phyloP scores from a whole-genome alignment of 2,797 vertebrate species.

The Emydoidea blandingii region DNA sequence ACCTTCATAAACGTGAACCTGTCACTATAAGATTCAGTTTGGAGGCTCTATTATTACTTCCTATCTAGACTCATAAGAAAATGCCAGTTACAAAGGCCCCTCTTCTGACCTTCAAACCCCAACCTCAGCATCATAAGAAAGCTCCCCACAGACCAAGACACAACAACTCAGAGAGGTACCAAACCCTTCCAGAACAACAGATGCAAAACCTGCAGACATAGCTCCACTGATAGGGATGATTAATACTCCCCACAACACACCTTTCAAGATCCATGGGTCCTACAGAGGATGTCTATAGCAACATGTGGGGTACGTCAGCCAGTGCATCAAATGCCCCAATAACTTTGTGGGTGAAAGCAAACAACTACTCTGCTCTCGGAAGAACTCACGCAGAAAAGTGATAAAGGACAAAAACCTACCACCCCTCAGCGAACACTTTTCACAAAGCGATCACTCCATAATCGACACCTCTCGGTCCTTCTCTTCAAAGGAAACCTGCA shows the following conservation, averaged over 20 bases:
- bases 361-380: neutral
- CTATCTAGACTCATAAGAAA: neutral
- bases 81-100: neutral
- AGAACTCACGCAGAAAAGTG: no score
- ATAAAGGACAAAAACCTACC: no score
- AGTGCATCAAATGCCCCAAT: neutral
- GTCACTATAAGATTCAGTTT: neutral
- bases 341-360: neutral
- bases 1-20: neutral
- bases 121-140: neutral
- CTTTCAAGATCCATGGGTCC: neutral
- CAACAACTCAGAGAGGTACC: neutral
- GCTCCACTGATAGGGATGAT: neutral
- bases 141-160: neutral
- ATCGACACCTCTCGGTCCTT: no score
- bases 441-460: no score
- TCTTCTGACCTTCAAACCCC: neutral
- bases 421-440: no score
- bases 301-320: neutral
- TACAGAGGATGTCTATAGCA: neutral
- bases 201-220: neutral
- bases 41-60: neutral
- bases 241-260: neutral
- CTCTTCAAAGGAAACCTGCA: no score
- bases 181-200: neutral